phyloP scores from a whole-genome alignment of 92 coral and sea anemone genomes.

The Hydrozoanthus gracilis region DNA sequence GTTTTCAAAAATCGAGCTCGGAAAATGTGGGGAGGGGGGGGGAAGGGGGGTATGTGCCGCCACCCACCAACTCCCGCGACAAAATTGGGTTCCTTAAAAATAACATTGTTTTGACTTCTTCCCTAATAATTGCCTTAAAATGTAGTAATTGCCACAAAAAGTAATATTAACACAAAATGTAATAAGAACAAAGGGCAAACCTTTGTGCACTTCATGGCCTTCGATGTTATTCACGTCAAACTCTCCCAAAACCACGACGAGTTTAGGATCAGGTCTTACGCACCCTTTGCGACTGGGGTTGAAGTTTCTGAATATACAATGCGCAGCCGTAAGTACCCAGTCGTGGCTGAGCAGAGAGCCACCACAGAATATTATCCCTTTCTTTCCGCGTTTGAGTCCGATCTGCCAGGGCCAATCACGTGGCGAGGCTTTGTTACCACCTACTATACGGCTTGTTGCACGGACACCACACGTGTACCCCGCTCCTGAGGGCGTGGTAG shows the following conservation, averaged over 20 bases:
- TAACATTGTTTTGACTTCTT: no score
- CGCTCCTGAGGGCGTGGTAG: background rate
- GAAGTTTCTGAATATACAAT: conserved; percentile 65
- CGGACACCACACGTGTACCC: conserved; percentile 51
- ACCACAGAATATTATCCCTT: conserved; percentile 72
- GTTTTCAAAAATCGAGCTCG: no score
- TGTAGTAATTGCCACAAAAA: background rate
- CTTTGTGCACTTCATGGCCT: conserved; percentile 68
- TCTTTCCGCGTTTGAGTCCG: conserved; percentile 66
- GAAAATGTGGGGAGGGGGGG: no score
- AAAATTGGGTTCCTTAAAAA: no score
- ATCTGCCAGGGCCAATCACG: conserved; percentile 90
- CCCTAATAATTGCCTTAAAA: no score
- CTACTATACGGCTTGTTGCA: conserved; percentile 71
- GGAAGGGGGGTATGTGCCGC: no score
- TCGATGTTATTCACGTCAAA: conserved; percentile 70
- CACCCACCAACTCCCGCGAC: no score
- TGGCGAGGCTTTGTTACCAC: conserved; percentile 64
- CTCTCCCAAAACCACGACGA: conserved; percentile 75
- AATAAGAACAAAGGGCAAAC: conserved; percentile 27
- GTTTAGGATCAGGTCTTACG: conserved; percentile 54
- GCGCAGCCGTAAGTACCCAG: conserved; percentile 91
- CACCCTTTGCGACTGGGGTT: conserved; percentile 61
- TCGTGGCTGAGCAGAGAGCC: conserved; percentile 77
- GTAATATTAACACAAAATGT: no score